Evolutionary conservation across 2,113 vertebrate species (phyloP), one percentile per base, ranked within the genome.

Genomic region (Rousettus leschenaultii): DNA sequence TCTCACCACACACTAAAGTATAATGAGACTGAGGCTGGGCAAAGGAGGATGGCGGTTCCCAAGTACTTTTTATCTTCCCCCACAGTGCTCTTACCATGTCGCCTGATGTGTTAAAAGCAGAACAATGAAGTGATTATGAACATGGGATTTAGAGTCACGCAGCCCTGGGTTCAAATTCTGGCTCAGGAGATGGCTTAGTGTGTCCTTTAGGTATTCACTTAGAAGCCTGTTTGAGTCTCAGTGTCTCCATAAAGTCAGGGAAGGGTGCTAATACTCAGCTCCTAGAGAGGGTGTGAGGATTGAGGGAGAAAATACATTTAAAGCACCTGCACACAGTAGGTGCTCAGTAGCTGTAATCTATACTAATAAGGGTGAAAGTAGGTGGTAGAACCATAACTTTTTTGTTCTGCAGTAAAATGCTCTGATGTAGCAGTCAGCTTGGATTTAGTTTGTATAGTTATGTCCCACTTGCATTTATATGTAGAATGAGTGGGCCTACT

Each of bases 1-100:
- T 97, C 95, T 80, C 70, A 15, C 94, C 85, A 97, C 96, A 96
- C 71, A 68, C 92, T 96, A 84, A 97, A 96, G 96, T 86, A 96
- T 96, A 98, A 98, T 95, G 97, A 97, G 92, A 91, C 87, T 43
- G 78, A 96, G 75, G 53, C 84, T 98, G 90, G 97, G 85, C 89
- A 93, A 95, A 96, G 77, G 80, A 93, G 71, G 86, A 88, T 78
- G 51, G 68, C 15, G 3, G 96, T 93, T 48, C 86, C 35, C 28
- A 51, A 93, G 59, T 21, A 35, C 63, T 92, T 92, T 96, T 83
- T 95, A 18, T 89, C 94, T 95, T 93, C 94, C 92, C 70, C 85
- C 63, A 53, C 57, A 95, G 83, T 5, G 73, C 83, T 53, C 53
- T 95, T 91, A 85, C 71, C 71, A 38, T 40, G 43, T 85, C 93